Evolutionary conservation across 2,113 vertebrate genomes (phyloP), one percentile per base, ranked within the genome.

Genomic region (Enhydra lutris): DNA sequence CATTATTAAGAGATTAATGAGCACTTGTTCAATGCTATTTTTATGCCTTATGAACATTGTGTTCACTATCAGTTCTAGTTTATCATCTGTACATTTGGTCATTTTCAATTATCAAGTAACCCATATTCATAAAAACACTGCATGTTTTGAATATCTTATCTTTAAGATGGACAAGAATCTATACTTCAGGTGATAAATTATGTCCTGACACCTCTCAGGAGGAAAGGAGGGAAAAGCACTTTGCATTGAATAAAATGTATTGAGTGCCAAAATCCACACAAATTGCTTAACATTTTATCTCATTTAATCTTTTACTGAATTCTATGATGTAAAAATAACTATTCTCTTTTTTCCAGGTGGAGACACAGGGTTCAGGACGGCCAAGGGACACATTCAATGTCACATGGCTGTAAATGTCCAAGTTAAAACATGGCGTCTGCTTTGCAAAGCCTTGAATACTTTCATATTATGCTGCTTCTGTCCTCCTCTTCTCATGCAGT

Each of bases 1-100:
- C 84, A 85, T 94, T 87, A 90, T 69, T 79, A 74, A 92, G 76
- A 97, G 80, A 94, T 97, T 97, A 95, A 90, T 92, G 85, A 97
- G 65, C 26, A 79, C 59, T 87, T 67, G 45, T 94, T 92, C 76
- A 31, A 21, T 59, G 87, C 69, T 74, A 96, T 71, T 76, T 78
- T 92, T 84, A 94, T 84, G 76, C 36, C 80, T 91, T 81, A 74
- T 39, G 76, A 92, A 90, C 84, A 91, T 36, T 84, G 3, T 79
- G 36, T 94, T 97, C 93, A 67, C 73, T 94, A 67, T 92, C 79
- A 82, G 20, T 71, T 89, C 76, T n/a, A 84, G 63, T 78, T 96
- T 92, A 50, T 84, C 74, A 52, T 69, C 50, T 86, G 67, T 45
- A 42, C 23, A 79, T 80, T 92, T 91, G 71, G 31, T 71, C 80